phyloP scores from a whole-genome alignment of 1,140 invertebrate species.

The Goniozus legneri region DNA sequence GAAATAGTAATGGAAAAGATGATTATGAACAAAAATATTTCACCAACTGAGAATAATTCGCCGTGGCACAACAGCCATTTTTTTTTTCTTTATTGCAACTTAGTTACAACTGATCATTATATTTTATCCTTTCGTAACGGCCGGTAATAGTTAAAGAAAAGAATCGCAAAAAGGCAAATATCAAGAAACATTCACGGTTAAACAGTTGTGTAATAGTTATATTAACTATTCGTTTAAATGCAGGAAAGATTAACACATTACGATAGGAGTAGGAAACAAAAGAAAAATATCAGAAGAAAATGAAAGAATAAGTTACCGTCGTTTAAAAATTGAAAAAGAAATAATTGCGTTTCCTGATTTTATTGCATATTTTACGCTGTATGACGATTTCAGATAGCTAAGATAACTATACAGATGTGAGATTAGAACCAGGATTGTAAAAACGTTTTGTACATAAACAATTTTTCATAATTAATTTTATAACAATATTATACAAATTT shows the following conservation, averaged over 20 bases:
- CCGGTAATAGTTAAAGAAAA: neutral
- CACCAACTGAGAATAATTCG: conserved; percentile 17
- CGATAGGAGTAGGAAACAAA: neutral
- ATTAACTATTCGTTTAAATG: conserved; percentile 16
- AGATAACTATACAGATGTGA: neutral
- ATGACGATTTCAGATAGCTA: neutral
- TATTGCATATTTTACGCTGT: conserved; percentile 23
- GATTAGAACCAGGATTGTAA: conserved; percentile 1
- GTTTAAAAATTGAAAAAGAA: conserved; percentile 1
- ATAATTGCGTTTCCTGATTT: conserved; percentile 11
- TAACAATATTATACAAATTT: too few species aligned
- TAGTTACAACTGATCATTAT: conserved; percentile 21
- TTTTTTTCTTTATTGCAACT: conserved; percentile 12
- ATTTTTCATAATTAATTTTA: neutral
- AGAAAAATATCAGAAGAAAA: conserved; percentile 5
- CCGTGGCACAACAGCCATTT: conserved; percentile 29
- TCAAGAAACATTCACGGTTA: conserved; percentile 12
- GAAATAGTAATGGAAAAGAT: conserved; percentile 1
- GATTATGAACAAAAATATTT: conserved; percentile 7
- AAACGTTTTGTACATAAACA: too few species aligned
- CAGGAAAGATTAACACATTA: conserved; percentile 12
- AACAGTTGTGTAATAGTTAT: neutral
- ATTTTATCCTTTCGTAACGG: conserved; percentile 9
- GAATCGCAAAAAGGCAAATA: conserved; percentile 6
- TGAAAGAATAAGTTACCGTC: conserved; percentile 9